phyloP scores from a whole-genome alignment of 2,888 invertebrate genomes.

The Orchesella flavescens region DNA sequence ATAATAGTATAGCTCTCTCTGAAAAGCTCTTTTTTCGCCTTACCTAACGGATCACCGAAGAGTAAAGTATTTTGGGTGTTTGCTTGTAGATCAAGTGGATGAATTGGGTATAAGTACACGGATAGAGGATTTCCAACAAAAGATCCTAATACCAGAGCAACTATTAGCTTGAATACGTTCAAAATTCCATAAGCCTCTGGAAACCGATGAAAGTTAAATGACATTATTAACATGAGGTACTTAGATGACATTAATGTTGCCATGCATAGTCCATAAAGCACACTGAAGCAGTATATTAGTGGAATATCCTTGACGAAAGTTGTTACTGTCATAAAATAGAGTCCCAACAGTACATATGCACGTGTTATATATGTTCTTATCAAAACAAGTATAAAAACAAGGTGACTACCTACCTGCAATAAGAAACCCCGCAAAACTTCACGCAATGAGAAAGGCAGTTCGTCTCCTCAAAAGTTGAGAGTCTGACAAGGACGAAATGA shows the following conservation, averaged over 20 bases:
- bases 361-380: background rate
- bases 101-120: constrained; percentile 57
- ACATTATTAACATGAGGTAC: constrained; percentile 67
- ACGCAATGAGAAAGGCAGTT: constrained; percentile 58
- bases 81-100: constrained; percentile 46
- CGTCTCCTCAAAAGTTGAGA: constrained; percentile 55
- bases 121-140: constrained; percentile 59
- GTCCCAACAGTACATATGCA: background rate
- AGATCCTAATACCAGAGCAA: constrained; percentile 40
- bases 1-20: too few relatives aligned
- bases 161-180: constrained; percentile 57
- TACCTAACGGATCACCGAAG: constrained; percentile 66
- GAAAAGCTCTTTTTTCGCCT: background rate
- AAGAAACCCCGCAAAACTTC: constrained; percentile 47
- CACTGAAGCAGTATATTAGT: constrained; percentile 61
- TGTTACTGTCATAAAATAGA: constrained; percentile 42
- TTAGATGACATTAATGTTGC: constrained; percentile 63
- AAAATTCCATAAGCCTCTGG: constrained; percentile 63
- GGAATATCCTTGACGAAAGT: constrained; percentile 55
- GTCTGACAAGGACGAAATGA: constrained; percentile 67
- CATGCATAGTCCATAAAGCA: constrained; percentile 65
- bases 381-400: background rate
- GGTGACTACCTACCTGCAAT: constrained; percentile 57
- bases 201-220: constrained; percentile 64
- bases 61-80: constrained; percentile 30